Conservation (phyloP, 1,140 invertebrate genomes). For the Pectinophora gossypiella region DNA sequence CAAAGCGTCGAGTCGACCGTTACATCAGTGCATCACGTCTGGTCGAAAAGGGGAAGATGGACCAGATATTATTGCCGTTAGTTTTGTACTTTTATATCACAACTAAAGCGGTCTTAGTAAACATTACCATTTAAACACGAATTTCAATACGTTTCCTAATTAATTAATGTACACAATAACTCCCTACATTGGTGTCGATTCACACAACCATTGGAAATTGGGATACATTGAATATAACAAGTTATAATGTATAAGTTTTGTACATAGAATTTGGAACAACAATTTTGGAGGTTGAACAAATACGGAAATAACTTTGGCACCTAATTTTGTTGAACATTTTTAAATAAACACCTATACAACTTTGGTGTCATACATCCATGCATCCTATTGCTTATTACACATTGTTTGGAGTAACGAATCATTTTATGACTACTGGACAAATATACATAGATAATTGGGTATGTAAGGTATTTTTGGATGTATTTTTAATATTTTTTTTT, state of each 20-base stretch:
- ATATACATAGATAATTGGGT: no score
- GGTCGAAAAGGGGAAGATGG: no score
- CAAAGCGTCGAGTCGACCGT: no score
- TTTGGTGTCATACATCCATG: no score
- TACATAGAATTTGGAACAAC: neutral
- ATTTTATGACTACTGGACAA: no score
- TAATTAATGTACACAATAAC: neutral
- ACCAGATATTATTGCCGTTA: slow-evolving; percentile 7
- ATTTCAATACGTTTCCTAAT: neutral
- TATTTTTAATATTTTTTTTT: no score
- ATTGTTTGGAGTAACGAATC: no score
- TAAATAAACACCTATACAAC: no score
- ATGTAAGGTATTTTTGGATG: no score
- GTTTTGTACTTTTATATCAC: slow-evolving; percentile 55
- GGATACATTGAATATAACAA: neutral
- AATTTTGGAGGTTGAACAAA: neutral
- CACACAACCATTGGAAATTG: slow-evolving; percentile 31
- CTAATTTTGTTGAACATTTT: slow-evolving; percentile 2
- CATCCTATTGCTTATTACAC: no score
- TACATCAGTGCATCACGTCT: no score
- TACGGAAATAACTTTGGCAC: slow-evolving; percentile 11
- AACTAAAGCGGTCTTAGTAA: slow-evolving; percentile 17
- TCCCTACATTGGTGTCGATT: slow-evolving; percentile 9
- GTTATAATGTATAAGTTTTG: neutral
- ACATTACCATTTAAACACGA: neutral